Evolutionary conservation across 2,888 invertebrate species (phyloP), one percentile per base, ranked within the genome.

Genomic region (Alloscopus bannaensis): DNA sequence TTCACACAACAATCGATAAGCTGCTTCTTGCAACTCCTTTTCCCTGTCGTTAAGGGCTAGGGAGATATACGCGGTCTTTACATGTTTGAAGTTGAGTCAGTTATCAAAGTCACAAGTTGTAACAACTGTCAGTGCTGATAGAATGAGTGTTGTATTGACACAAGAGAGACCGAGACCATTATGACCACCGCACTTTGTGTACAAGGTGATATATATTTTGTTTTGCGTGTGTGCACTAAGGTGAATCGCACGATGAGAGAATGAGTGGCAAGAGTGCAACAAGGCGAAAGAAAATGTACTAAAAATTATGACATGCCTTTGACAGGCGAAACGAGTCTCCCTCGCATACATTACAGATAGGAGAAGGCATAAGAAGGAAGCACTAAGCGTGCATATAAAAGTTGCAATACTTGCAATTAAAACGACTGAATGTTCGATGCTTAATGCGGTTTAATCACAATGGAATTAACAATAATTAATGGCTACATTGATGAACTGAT

Each of bases 401-500:
- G 6, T 55, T 18, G 4, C 20, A 62, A 57, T 50, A 40, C 60
- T 68, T 42, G 20, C 50, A 68, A 76, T 76, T 68, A 76, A 68
- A 75, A 57, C 31, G 55, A 47, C 59, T 59, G 47, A 31, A 16
- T 47, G 22, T 65, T n/a, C 40, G 50, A 8, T 28, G 2, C 18
- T 29, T 31, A 29, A 66, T 47, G 16, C n/a, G 52, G 16, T 52
- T 68, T 68, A 52, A 76, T 76, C 68, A 60, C 47, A 68, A 68
- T 68, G 60, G 42, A 50, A 40, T 64, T 64, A 50, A 13, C 20
- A 52, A 52, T 50, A 72, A 62, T 64, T 66, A 75, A 75, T 55
- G 42, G 57, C 42, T 65, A 57, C 52, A 31, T 28, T 57, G n/a
- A 57, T 24, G 29, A 28, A 26, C 1, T 57, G n/a, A n/a, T n/a